These are phyloP conservation scores for Eptesicus fuscus DNA, from an alignment of 2,113 vertebrate species.

Conservation along the genomic window DNA sequence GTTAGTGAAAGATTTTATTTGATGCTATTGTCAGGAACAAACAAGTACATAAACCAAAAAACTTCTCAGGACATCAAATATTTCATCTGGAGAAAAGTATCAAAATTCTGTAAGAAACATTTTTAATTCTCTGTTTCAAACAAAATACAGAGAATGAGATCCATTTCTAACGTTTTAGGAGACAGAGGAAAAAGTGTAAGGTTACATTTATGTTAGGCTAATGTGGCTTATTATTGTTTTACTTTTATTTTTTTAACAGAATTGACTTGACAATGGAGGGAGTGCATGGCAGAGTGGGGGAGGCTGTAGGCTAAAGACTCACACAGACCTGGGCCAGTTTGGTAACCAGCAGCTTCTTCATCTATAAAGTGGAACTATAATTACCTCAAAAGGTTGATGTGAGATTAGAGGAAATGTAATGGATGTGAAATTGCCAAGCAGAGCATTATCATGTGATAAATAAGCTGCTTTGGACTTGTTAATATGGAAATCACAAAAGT, in stretches of 20 bases:
- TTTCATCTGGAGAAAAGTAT: neutral
- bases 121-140: neutral
- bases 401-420: neutral
- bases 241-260: neutral
- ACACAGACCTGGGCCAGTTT: neutral
- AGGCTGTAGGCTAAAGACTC: neutral
- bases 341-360: neutral
- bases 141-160: neutral
- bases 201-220: neutral
- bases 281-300: neutral
- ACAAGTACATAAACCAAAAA: neutral
- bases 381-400: neutral
- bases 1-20: neutral
- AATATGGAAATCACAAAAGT: neutral
- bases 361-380: neutral
- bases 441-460: neutral
- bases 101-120: neutral
- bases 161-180: neutral
- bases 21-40: neutral
- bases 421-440: neutral
- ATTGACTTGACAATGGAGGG: neutral
- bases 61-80: neutral
- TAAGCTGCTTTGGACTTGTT: neutral
- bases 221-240: neutral
- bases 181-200: neutral